These are phyloP conservation scores for Himalopsyche anomala DNA, from an alignment of 2,888 invertebrate genomes.

Conservation along the genomic window DNA sequence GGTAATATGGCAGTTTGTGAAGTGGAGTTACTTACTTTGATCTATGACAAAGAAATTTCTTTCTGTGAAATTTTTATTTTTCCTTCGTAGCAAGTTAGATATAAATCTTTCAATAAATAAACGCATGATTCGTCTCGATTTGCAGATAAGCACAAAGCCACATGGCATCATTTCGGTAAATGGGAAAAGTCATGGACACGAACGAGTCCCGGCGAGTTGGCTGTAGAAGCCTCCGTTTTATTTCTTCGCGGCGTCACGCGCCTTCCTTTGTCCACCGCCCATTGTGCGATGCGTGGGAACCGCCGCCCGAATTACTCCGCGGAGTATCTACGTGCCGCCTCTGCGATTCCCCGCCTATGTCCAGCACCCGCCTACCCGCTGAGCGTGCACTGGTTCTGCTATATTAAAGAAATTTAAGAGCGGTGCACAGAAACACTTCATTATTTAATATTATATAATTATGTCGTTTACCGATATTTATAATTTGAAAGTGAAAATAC, in stretches of 20 bases:
- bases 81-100: too few species aligned
- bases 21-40: too few species aligned
- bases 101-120: background rate
- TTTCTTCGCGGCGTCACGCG: conserved; percentile 52
- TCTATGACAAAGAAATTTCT: too few species aligned
- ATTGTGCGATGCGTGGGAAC: conserved; percentile 58
- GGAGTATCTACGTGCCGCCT: conserved; percentile 44
- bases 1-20: too few species aligned
- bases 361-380: conserved; percentile 27
- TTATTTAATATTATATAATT: too few species aligned
- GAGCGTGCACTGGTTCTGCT: background rate
- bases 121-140: conserved; percentile 30
- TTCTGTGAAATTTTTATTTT: too few species aligned
- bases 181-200: conserved; percentile 42
- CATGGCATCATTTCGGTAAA: background rate
- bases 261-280: conserved; percentile 53
- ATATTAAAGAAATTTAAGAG: background rate
- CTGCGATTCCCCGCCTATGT: conserved; percentile 39
- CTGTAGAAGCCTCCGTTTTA: background rate
- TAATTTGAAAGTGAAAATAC: too few species aligned
- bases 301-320: conserved; percentile 44
- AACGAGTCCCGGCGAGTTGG: background rate
- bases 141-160: conserved; percentile 12
- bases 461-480: too few species aligned
- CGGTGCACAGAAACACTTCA: background rate